Base-by-base conservation (phyloP, 2,797 vertebrate species). In the Psittacula echo region DNA sequence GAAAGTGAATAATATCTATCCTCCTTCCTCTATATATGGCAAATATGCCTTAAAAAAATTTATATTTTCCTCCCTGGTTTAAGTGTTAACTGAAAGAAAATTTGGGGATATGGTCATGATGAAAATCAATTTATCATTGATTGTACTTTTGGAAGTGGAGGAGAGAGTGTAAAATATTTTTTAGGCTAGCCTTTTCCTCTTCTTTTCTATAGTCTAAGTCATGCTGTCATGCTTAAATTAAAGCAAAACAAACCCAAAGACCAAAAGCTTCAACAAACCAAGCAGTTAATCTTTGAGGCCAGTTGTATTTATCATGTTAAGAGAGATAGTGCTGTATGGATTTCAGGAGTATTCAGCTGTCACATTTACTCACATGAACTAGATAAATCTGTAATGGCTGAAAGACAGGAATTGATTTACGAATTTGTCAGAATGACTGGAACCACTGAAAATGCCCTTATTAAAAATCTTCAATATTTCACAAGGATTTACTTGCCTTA, bases 401-500 rank as follows among this genome's bases (percentile, higher is more conserved):
- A 97, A 94, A 95, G 94, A 95, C 48, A 97, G 67, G 74, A 96
- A 96, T 34, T 96, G 96, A 98, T 97, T 98, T 96, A 97, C 94
- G 94, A 96, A 83, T 96, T 97, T 97, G 62, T 85, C 29, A 6
- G 56, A 96, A 95, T 91, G 72, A 96, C 97, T 70, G 37, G 93
- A 97, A 94, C 34, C 67, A 93, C 45, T 93, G 85, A 92, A 97
- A 97, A 96, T 96, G 71, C 23, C 64, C 93, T 94, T 96, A 97
- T 96, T 98, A 97, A 97, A 98, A 98, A 96, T 90, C 67, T 94
- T 82, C 67, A 94, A 70, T 94, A 97, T 96, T 97, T 97, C 87
- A 96, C 91, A 95, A 94, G 65, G 86, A 82, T 64, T 96, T 96
- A 65, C 73, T 97, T 96, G 61, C 87, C 71, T 95, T 97, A 97